These are phyloP conservation scores for Bombylius major DNA, from an alignment of 2,888 invertebrate species.

Conservation along the genomic window DNA sequence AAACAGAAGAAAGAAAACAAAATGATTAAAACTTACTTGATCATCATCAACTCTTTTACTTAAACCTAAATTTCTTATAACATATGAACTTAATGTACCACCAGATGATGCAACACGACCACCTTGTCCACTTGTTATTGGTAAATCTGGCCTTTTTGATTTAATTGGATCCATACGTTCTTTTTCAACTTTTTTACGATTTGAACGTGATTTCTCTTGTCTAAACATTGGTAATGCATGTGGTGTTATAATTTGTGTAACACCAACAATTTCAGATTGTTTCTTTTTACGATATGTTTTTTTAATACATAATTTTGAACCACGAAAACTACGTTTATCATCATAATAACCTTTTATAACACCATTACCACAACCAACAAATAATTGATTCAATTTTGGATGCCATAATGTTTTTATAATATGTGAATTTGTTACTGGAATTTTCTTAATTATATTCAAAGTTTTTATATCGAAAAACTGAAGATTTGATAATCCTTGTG, in stretches of 20 bases:
- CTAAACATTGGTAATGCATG: slow-evolving; percentile 92
- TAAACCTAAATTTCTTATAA: slow-evolving; percentile 87
- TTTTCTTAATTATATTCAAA: slow-evolving; percentile 57
- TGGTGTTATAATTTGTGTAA: slow-evolving; percentile 90
- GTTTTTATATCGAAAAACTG: slow-evolving; percentile 69
- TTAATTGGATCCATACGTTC: slow-evolving; percentile 78
- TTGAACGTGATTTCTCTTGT: slow-evolving; percentile 78
- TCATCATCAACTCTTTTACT: slow-evolving; percentile 86
- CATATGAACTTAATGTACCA: slow-evolving; percentile 85
- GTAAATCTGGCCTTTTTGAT: slow-evolving; percentile 69
- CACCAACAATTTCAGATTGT: slow-evolving; percentile 74
- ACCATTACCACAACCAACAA: slow-evolving; percentile 86
- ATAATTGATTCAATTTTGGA: slow-evolving; percentile 93
- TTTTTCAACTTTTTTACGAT: slow-evolving; percentile 82
- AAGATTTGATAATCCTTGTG: slow-evolving; percentile 50
- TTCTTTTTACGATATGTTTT: slow-evolving; percentile 68
- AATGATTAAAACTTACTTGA: slow-evolving; percentile 39
- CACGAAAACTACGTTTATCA: slow-evolving; percentile 70
- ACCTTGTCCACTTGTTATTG: slow-evolving; percentile 81
- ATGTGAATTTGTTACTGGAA: slow-evolving; percentile 67
- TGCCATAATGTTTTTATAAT: slow-evolving; percentile 91
- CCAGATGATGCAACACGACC: slow-evolving; percentile 91
- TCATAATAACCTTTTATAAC: slow-evolving; percentile 85
- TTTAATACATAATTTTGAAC: slow-evolving; percentile 79
- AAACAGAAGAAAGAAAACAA: background rate